Base-by-base conservation (phyloP, 1,140 invertebrate genomes). In the Polyergus mexicanus region DNA sequence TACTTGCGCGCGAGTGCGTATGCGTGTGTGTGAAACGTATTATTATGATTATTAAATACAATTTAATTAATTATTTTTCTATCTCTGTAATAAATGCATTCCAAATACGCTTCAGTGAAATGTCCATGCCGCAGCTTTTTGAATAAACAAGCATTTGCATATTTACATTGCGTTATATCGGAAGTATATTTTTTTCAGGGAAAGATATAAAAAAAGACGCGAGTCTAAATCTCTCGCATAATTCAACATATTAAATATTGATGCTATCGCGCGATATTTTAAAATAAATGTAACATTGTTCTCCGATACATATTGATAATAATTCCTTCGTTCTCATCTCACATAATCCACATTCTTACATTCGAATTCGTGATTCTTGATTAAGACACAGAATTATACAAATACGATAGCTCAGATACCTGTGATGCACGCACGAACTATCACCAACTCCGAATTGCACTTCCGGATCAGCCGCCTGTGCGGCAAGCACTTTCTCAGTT, bases 391-490 rank as follows among this genome's bases (percentile, higher is more conserved):
- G 38, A 81, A 72, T 47, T 72, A 47, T 38, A 71, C 35, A 72
- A 47, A 38, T 72, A 54, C 54, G 47, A 28, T 69, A 54, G 38
- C 54, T 38, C 54, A 74, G 60, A 83, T 83, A 83, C 25, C 16
- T 56, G 25, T n/a, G 28, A 13, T 22, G 54, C 68, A 83, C 66
- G 78, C 78, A 83, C 38, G 68, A 83, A 83, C 68, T 62, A 83
- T 72, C 78, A 28, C 68, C 68, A 83, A 83, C 78, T 83, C 68
- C 13, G 54, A 74, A 89, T 83, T 83, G 71, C 71, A 72, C 75
- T 83, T 72, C 71, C 8, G 76, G 77, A 83, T 88, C 71, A 86
- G 60, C 63, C 84, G 76, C 72, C 84, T 62, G 76, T 72, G 54
- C 47, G 63, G 51, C 75, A 68, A 77, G 69, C 76, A 86, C 87